phyloP scores from a whole-genome alignment of 1,140 invertebrate genomes.

The Cyrtorhinus lividipennis region DNA sequence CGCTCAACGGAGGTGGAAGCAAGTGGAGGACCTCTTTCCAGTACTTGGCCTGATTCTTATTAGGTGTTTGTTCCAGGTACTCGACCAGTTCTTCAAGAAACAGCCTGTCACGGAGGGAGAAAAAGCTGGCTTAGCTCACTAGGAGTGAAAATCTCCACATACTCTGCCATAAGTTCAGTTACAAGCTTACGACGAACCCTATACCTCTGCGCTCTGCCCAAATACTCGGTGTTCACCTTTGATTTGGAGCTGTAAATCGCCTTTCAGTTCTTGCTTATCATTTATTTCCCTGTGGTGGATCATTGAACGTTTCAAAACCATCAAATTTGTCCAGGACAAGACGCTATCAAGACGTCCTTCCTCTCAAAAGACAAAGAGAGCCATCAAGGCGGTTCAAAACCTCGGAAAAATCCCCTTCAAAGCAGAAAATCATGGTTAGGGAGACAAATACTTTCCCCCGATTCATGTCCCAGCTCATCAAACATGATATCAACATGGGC shows the following conservation, averaged over 20 bases:
- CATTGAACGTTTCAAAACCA: background rate
- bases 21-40: conserved; percentile 77
- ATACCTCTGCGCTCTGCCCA: background rate
- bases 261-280: background rate
- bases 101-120: too few species aligned
- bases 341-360: background rate
- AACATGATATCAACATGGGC: background rate
- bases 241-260: background rate
- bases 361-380: background rate
- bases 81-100: conserved; percentile 90
- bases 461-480: background rate
- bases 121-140: too few species aligned
- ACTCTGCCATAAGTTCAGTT: background rate
- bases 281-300: background rate
- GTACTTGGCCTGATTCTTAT: conserved; percentile 50
- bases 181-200: background rate
- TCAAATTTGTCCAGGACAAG: background rate
- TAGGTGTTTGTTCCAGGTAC: conserved; percentile 76
- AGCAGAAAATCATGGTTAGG: too few species aligned
- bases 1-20: conserved; percentile 63
- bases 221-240: background rate
- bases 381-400: background rate
- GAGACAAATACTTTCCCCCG: too few species aligned
- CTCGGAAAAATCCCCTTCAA: background rate
- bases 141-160: too few species aligned